Evolutionary conservation across 2,888 invertebrate species (phyloP), one percentile per base, ranked within the genome.

Genomic region (Beris chalybata): DNA sequence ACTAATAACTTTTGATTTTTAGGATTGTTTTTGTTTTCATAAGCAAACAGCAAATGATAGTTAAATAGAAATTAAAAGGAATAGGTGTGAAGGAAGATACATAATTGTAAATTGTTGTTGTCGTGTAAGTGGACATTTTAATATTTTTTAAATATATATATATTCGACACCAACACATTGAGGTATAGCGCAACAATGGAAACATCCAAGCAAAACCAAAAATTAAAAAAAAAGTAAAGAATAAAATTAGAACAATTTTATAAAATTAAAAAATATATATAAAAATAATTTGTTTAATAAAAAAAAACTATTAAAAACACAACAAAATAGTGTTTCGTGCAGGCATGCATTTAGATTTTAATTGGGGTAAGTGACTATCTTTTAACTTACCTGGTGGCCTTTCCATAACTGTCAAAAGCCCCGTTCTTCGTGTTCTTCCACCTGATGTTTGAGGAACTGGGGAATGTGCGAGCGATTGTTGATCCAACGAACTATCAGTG

Each of bases 331-430:
- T 55, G 58, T 50, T 55, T 67, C 77, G 76, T 77, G 78, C 77
- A 67, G 32, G 57, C 68, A 66, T 57, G 56, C 45, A 57, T 56
- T 64, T 30, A 38, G 4, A 45, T 45, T 43, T 38, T 55, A 43
- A 64, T 45, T 43, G 5, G 38, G 12, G 31, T 65, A 66, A 53
- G 54, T 44, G 66, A 29, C 52, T 65, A 38, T 58, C n/a, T 9
- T 48, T 13, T 53, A 32, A 65, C 74, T 80, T 82, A 94, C 94
- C 93, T 80, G 93, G 93, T 15, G 91, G 91, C 70, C 93, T 82
- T 78, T 94, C 93, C 74, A 92, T 92, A 31, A 94, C 95, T 0
- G 94, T 92, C 38, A 91, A 84, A 11, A 95, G 84, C 71, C 95
- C 94, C 5, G 91, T 91, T 66, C 94, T 84, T 71, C 94, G 84